Evolutionary conservation across 2,113 vertebrate genomes (phyloP).

Genomic region (Rhynchopsitta pachyrhyncha): DNA sequence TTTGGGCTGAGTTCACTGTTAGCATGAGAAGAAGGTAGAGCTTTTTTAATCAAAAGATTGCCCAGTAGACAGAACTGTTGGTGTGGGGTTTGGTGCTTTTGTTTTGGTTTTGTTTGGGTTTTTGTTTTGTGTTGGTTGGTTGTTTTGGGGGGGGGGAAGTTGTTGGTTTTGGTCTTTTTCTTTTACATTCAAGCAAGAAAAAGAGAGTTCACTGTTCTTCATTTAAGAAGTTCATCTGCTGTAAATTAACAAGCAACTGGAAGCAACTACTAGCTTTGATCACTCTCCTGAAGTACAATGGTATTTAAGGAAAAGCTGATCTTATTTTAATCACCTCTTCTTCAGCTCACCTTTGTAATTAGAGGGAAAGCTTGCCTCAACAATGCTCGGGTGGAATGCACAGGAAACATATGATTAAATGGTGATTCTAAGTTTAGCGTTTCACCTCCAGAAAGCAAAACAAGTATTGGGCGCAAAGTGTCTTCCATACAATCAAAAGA

Average conservation of each 20-base stretch:
- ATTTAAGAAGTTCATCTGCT: background rate
- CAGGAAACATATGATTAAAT: constrained; percentile 59
- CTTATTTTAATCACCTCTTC: constrained; percentile 48
- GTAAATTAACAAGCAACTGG: background rate
- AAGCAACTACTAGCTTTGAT: constrained; percentile 9
- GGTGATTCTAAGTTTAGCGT: constrained; percentile 11
- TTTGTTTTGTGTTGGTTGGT: background rate
- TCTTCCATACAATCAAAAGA: background rate
- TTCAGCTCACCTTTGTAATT: constrained; percentile 44
- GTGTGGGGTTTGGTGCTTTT: background rate
- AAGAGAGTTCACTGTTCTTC: background rate
- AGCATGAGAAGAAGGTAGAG: background rate
- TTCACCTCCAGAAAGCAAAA: constrained; percentile 22
- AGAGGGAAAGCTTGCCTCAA: constrained; percentile 13
- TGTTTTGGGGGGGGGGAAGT: background rate
- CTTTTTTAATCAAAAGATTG: background rate
- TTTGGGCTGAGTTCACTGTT: background rate
- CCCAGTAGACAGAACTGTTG: background rate
- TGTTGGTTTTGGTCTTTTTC: background rate
- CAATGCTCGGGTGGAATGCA: constrained; percentile 25
- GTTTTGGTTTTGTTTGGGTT: background rate
- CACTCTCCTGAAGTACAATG: background rate
- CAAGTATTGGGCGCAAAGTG: background rate
- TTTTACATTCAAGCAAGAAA: background rate
- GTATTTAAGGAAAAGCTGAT: constrained; percentile 44